Evolutionary conservation across 2,113 vertebrate genomes (phyloP), one percentile per base, ranked within the genome.

Genomic region (Actenoides lindsayi): DNA sequence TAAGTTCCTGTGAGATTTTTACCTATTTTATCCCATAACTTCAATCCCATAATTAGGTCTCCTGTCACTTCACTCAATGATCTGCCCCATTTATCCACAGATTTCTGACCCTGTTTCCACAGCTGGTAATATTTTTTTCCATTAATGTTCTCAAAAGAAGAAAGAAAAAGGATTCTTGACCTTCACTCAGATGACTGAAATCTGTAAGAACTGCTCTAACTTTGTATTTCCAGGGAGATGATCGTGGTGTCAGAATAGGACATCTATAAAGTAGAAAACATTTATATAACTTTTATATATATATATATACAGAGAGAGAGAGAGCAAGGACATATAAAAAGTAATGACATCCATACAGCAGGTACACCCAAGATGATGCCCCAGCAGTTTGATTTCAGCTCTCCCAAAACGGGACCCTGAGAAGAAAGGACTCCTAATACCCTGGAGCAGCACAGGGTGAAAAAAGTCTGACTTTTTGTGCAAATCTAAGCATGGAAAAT

Each of bases 31-130:
- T 84, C 69, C 76, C 64, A 75, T 44, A 93, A 64, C 77, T 94
- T 94, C 63, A 64, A 42, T 94, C 89, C 85, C 76, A 35, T 94
- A 96, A 97, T 96, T 97, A 95, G 97, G 89, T 96, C 95, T 96
- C 77, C 28, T 94, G 48, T 79, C 63, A 77, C 68, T 93, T 96
- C 59, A 69, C 35, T 56, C 25, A 50, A 71, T 83, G 75, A 62
- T 91, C 42, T 90, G 84, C 81, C 65, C 83, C 89, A 76, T 91
- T 94, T 96, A 96, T 83, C 69, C 2, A 3, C 63, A 87, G 48
- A 51, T 87, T 93, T 83, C 87, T 96, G 96, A 94, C 94, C 94
- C 73, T 81, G 37, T 97, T 97, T 94, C 94, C 63, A 48, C 68
- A 88, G n/a, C 83, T 78, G 25, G 42, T 28, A 83, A 59, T 78